These are phyloP conservation scores for Athalia circularis DNA, from an alignment of 2,888 invertebrate species.

Conservation along the genomic window DNA sequence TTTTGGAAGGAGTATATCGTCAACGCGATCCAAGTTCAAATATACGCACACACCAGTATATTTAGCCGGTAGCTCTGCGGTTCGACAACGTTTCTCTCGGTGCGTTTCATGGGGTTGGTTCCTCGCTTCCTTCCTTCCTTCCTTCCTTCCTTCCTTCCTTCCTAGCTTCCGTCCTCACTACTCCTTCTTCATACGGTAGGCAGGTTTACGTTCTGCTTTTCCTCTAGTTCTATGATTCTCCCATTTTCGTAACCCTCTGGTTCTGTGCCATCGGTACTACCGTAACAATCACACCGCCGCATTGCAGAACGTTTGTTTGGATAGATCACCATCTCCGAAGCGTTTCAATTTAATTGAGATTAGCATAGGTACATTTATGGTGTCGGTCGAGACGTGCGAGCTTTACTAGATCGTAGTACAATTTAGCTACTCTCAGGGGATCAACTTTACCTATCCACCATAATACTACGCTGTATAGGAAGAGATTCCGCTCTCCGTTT, in stretches of 20 bases:
- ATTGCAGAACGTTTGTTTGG: slow-evolving; percentile 39
- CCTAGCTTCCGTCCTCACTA: not conserved
- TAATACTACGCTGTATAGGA: not conserved
- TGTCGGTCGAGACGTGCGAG: slow-evolving; percentile 35
- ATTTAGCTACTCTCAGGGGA: slow-evolving; percentile 37
- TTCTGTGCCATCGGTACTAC: not conserved
- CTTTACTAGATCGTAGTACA: slow-evolving; percentile 2
- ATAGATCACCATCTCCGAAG: slow-evolving; percentile 42
- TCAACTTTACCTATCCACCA: slow-evolving; percentile 8
- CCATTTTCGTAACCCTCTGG: not conserved
- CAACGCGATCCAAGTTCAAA: slow-evolving; percentile 39
- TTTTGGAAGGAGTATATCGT: slow-evolving; percentile 27
- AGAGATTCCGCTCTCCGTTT: not conserved
- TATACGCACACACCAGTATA: slow-evolving; percentile 30
- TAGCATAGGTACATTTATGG: slow-evolving; percentile 43
- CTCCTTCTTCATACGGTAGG: no score
- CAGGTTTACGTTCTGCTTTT: not conserved
- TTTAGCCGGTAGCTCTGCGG: not conserved
- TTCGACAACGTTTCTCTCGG: not conserved
- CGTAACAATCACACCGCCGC: not conserved
- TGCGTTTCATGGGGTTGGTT: not conserved
- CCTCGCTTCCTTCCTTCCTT: slow-evolving; percentile 5
- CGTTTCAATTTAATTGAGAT: slow-evolving; percentile 46
- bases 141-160: not conserved
- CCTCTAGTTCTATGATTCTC: slow-evolving; percentile 14